A percentile compares a stretch with the other conserved stretches of the same genome.
Conservation (phyloP, 1,140 invertebrate species). For the Drosophila bipectinata region DNA sequence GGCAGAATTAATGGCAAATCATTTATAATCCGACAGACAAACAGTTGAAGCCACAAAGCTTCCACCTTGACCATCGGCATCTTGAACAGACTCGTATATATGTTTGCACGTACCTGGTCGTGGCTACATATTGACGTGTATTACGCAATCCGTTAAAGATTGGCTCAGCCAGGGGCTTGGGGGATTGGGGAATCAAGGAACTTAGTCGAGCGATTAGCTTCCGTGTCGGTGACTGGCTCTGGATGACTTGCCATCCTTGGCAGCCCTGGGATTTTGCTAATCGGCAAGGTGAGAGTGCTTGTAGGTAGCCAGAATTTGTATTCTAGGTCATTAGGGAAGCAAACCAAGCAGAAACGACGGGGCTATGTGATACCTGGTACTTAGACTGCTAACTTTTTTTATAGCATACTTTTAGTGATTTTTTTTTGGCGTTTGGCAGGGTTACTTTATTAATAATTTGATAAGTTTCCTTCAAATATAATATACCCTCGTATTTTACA, state of each 20-base stretch:
- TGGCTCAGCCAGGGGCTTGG: conserved; percentile 8
- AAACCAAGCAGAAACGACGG: conserved; percentile 12
- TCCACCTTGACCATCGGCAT: conserved; percentile 40
- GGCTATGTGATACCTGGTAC: not conserved
- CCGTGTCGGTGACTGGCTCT: conserved; percentile 53
- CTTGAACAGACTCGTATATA: not conserved
- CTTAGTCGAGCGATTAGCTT: conserved; percentile 78
- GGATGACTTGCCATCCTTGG: conserved; percentile 61
- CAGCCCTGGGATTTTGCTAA: conserved; percentile 55
- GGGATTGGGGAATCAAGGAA: conserved; percentile 43
- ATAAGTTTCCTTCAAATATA: not conserved
- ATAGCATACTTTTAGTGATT: no score
- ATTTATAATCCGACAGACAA: conserved; percentile 73
- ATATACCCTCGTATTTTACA: not conserved
- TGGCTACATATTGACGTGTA: conserved; percentile 5
- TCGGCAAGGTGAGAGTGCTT: conserved; percentile 9
- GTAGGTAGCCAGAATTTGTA: conserved; percentile 25
- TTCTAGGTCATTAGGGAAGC: conserved; percentile 67
- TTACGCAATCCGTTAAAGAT: conserved; percentile 55
- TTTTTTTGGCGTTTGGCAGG: no score
- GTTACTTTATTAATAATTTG: no score
- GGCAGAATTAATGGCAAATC: conserved; percentile 63
- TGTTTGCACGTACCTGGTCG: not conserved
- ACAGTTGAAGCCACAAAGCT: conserved; percentile 69
- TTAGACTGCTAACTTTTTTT: no score